A percentile compares a stretch with the other conserved stretches of the same genome.
These are phyloP conservation scores for Tribolium castaneum DNA, from an alignment of 1,140 invertebrate species.

Conservation along the genomic window DNA sequence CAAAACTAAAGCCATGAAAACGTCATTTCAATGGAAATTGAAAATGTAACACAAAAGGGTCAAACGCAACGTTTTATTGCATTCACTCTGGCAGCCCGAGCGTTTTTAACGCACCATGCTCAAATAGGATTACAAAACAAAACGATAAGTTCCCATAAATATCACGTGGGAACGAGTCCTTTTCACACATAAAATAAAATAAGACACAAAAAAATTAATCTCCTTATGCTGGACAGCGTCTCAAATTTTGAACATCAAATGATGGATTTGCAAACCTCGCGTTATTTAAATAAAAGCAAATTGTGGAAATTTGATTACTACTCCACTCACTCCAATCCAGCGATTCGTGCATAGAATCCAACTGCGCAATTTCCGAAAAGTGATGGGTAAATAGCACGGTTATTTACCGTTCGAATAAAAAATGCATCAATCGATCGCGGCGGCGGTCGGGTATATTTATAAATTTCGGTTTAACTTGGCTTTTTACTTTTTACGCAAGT, in stretches of 20 bases:
- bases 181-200: constrained; percentile 23
- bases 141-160: constrained; percentile 19
- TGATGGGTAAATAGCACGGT: constrained; percentile 17
- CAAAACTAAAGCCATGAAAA: constrained; percentile 1
- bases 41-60: neutral
- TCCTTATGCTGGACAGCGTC: too few species aligned
- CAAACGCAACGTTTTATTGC: neutral
- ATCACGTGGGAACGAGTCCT: neutral
- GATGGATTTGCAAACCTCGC: neutral
- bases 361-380: constrained; percentile 16
- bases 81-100: neutral
- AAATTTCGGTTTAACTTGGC: constrained; percentile 13
- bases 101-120: neutral
- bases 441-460: neutral
- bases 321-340: neutral
- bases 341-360: neutral
- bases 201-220: neutral
- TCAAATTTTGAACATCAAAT: neutral
- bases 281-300: neutral
- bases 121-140: constrained; percentile 16
- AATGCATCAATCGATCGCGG: constrained; percentile 27
- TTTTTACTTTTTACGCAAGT: constrained; percentile 22
- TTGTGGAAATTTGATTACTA: neutral
- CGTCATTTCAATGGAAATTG: neutral
- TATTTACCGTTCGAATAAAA: constrained; percentile 18